Base-by-base conservation (phyloP, 2,797 vertebrate species). In the Notolepis coatsorum region DNA sequence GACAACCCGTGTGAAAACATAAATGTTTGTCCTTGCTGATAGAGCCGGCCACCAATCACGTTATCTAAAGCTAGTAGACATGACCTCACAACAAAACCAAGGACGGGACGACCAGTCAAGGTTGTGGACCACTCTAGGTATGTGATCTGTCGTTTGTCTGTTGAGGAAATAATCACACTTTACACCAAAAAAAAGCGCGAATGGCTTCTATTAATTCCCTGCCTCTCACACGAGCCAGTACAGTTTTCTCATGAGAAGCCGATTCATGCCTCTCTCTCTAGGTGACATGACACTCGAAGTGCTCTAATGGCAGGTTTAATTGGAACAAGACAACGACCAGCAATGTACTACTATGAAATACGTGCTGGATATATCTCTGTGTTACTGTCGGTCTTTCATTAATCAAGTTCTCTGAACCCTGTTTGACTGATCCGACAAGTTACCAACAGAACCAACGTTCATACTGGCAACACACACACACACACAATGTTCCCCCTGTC, bases 401-500 rank as follows among this genome's bases (percentile, higher is more conserved):
- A 38, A 53, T 55, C 27, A 45, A 31, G 37, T 60, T 74, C 20
- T 43, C 27, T 61, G 9, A 33, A 64, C 78, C 41, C 21, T 38
- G 23, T 62, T n/a, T n/a, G n/a, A n/a, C n/a, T n/a, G n/a, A n/a
- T n/a, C n/a, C n/a, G n/a, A n/a, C n/a, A n/a, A n/a, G n/a, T n/a
- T 68, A 55, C 37, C 53, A 70, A 54, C 57, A 51, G 47, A 60
- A 38, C 24, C 56, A 56, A 72, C 2, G 21, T 57, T 61, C 1
- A 23, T 61, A 27, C 21, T 39, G 50, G 71, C 39, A 47, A 70
- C 75, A 45, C 45, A 72, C 18, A 51, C 47, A 35, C 28, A 58
- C 61, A 18, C 43, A 59, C 82, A 90, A 64, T 79, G 66, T 61
- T 23, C n/a, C 25, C 64, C 65, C 69, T 85, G 77, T 88, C 65